Evolutionary conservation across 2,888 invertebrate species (phyloP).

Genomic region (Ophonus ardosiacus): DNA sequence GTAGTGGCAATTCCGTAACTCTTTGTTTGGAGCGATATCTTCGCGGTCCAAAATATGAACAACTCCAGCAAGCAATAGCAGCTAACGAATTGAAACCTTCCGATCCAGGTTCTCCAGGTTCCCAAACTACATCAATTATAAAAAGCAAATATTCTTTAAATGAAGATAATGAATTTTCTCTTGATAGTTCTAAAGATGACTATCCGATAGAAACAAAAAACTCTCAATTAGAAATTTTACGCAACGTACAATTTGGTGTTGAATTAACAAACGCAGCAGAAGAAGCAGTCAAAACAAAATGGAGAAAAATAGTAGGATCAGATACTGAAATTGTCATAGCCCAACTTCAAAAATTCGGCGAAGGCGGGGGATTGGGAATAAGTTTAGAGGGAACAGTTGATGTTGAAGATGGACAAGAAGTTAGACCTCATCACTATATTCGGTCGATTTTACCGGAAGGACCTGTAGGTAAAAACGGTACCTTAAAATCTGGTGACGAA

Average conservation of each 20-base stretch:
- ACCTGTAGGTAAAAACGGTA: conserved; percentile 95
- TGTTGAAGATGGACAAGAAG: conserved; percentile 97
- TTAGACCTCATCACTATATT: conserved; percentile 98
- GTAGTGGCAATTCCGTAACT: conserved; percentile 93
- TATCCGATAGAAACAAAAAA: conserved; percentile 72
- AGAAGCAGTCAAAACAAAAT: conserved; percentile 88
- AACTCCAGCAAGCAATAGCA: conserved; percentile 91
- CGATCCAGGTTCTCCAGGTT: conserved; percentile 75
- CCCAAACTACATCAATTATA: conserved; percentile 23
- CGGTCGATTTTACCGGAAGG: conserved; percentile 98
- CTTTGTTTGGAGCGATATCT: conserved; percentile 93
- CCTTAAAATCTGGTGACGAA: conserved; percentile 96
- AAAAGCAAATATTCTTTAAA: conserved; percentile 33
- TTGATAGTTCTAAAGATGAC: conserved; percentile 69
- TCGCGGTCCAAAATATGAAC: conserved; percentile 93
- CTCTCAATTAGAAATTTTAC: conserved; percentile 71
- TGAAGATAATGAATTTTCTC: conserved; percentile 72
- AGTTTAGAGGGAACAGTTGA: conserved; percentile 99
- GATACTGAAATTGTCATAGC: conserved; percentile 89
- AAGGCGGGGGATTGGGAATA: conserved; percentile 96
- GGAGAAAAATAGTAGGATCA: conserved; percentile 88
- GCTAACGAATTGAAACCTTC: conserved; percentile 86
- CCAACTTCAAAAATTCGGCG: conserved; percentile 89
- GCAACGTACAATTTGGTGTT: conserved; percentile 67
- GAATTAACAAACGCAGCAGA: conserved; percentile 84